Base-by-base conservation (phyloP, 2,797 vertebrate genomes). In the Ispidina picta region DNA sequence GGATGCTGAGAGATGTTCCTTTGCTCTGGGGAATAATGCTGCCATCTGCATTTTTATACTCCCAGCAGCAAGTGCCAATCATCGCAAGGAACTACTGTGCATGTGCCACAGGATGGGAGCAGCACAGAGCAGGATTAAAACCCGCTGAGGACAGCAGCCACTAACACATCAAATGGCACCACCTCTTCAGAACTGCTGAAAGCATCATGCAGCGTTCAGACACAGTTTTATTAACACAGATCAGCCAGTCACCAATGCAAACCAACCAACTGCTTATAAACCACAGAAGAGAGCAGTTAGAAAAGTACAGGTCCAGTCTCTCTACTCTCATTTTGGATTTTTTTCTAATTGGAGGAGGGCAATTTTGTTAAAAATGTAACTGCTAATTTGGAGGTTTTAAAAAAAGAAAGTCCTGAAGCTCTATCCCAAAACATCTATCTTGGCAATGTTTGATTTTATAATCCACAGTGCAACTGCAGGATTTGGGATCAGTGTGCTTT, bases 11-110 rank as follows among this genome's bases (percentile, higher is more conserved):
- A 68, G 70, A 83, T 69, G 58, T 82, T 71, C 74, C 71, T 88
- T 82, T 92, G 29, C 89, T 74, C 86, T 74, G 65, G 71, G 93
- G 81, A 82, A 77, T 69, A 59, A 58, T 33, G 41, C 71, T 84
- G 78, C 86, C 84, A 94, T 84, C 81, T 90, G 78, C 91, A 60
- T 92, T 88, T 93, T 66, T 55, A 89, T 73, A 58, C 12, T 6
- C 26, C 52, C 49, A 48, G 19, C 52, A 71, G 76, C 0, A 1
- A 84, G 73, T 29, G 48, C 71, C 31, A 21, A 64, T 59, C 87
- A 60, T 58, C 9, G 5, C 70, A 49, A 72, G 73, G 59, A 86
- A 78, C 46, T 64, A 58, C 0, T 39, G 49, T 52, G 28, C 83
- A 58, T 1, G 1, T 63, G 43, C 76, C 63, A 56, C 63, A 52